Evolutionary conservation across 2,888 invertebrate species (phyloP).

Genomic region (Epinotia bilunana): DNA sequence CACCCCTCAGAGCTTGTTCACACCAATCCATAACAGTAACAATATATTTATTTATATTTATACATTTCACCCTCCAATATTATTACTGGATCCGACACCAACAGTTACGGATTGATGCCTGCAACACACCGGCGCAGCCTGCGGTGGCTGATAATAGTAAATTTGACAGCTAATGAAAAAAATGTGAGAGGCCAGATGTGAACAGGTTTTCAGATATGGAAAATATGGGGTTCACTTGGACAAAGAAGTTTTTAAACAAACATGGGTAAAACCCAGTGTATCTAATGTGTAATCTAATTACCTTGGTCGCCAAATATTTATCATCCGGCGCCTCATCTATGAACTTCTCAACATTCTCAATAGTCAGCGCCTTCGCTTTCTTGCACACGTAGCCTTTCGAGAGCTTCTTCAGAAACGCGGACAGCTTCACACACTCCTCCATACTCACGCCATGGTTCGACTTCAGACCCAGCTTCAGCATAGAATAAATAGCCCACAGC

Average conservation of each 20-base stretch:
- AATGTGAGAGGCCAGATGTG: too few species aligned
- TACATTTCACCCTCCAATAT: too few species aligned
- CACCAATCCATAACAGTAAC: too few species aligned
- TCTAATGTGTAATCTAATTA: not conserved
- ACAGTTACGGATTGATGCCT: too few species aligned
- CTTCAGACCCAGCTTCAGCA: conserved; percentile 21
- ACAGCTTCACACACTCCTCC: not conserved
- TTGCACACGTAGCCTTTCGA: conserved; percentile 12
- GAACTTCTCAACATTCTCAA: conserved; percentile 17
- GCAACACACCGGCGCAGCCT: too few species aligned
- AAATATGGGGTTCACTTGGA: too few species aligned
- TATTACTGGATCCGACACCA: too few species aligned
- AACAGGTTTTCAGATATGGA: too few species aligned
- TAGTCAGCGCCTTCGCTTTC: conserved; percentile 9
- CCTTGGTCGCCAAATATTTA: conserved; percentile 23
- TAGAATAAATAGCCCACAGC: conserved; percentile 23
- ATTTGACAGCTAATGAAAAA: too few species aligned
- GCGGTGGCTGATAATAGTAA: too few species aligned
- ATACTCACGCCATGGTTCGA: conserved; percentile 8
- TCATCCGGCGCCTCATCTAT: conserved; percentile 27
- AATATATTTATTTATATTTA: too few species aligned
- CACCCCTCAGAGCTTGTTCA: too few species aligned
- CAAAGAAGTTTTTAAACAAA: not conserved
- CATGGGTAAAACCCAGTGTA: not conserved
- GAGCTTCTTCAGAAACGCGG: not conserved